A percentile compares a stretch with the other conserved stretches of the same genome.
These are phyloP conservation scores for Bombyx mori DNA, from an alignment of 1,140 invertebrate genomes.

Conservation along the genomic window ASM3026992v2 NC_085134.1:10169001-10169500, in stretches of 20 bases:
- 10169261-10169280: constrained; percentile 26
- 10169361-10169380: constrained; percentile 47
- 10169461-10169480: constrained; percentile 42
- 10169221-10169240: constrained; percentile 58
- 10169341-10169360: constrained; percentile 18
- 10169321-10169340: constrained; percentile 46
- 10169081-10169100: no score
- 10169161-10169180: no score
- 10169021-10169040: no score
- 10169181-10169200: constrained; percentile 20
- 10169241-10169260: constrained; percentile 29
- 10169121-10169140: no score
- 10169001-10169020: no score
- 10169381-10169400: constrained; percentile 39
- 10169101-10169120: no score
- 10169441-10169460: constrained; percentile 51
- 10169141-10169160: no score
- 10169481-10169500: constrained; percentile 35
- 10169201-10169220: constrained; percentile 65
- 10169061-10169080: no score
- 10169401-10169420: constrained; percentile 61
- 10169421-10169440: constrained; percentile 64
- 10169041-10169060: no score
- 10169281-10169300: constrained; percentile 47
- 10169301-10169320: constrained; percentile 26